These are phyloP conservation scores for Isotomurus palustris DNA, from an alignment of 2,888 invertebrate genomes.

Conservation along the genomic window DNA sequence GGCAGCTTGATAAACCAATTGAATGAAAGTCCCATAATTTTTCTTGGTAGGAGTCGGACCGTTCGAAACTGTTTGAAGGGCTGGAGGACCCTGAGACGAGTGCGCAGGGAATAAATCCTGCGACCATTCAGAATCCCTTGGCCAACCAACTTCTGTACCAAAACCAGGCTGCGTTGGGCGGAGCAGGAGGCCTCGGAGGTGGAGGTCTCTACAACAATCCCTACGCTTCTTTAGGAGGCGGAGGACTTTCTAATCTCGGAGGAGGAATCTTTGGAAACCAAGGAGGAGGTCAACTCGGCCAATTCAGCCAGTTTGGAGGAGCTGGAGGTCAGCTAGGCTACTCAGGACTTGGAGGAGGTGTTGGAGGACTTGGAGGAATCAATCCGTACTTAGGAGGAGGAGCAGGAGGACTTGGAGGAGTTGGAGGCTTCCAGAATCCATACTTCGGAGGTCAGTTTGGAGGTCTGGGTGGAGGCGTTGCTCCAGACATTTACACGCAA, in stretches of 20 bases:
- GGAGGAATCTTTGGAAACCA: conserved; percentile 23
- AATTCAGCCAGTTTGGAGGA: not conserved
- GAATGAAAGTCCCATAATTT: not conserved
- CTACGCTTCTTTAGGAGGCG: conserved; percentile 6
- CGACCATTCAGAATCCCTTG: conserved; percentile 13
- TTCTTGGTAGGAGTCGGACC: conserved; percentile 5
- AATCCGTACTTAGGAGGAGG: conserved; percentile 5
- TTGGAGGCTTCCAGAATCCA: conserved; percentile 14
- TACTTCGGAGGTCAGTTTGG: conserved; percentile 11
- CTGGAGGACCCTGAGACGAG: conserved; percentile 25
- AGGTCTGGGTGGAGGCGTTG: conserved; percentile 10
- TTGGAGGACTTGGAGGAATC: conserved; percentile 10
- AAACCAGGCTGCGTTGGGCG: conserved; percentile 3
- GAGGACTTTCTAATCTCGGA: conserved; percentile 22
- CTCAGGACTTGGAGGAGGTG: conserved; percentile 7
- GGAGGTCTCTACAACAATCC: no score
- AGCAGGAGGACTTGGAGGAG: conserved; percentile 5
- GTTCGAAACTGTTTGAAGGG: conserved; percentile 23
- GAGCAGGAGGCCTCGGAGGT: not conserved
- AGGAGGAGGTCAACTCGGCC: not conserved
- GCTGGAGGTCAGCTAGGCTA: not conserved
- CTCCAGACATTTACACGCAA: conserved; percentile 23
- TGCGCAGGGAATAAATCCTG: conserved; percentile 26
- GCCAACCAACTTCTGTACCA: conserved; percentile 25
- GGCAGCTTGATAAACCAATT: not conserved